Percentiles rank a stretch among this genome's conserved stretches.
phyloP scores from a whole-genome alignment of 2,797 vertebrate genomes.

The Numenius phaeopus region DNA sequence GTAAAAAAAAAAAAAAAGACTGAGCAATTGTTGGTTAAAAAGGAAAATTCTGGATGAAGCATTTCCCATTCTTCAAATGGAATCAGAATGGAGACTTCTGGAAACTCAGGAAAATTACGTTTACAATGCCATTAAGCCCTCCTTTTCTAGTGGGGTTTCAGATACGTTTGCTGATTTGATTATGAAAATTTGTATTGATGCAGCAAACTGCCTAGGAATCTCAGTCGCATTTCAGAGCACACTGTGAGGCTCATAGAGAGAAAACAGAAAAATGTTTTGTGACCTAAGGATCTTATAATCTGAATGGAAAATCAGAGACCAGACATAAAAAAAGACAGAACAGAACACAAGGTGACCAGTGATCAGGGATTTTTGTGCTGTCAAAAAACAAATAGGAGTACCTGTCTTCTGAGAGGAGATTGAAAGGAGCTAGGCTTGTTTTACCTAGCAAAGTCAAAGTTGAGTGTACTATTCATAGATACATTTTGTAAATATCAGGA shows the following conservation, averaged over 20 bases:
- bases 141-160: not conserved
- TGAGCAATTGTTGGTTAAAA: not conserved
- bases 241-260: not conserved
- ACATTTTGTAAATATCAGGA: not conserved
- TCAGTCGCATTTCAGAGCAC: not conserved
- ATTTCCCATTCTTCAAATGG: not conserved
- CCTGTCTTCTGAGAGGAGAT: not conserved
- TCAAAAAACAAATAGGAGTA: not conserved
- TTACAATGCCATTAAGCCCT: not conserved
- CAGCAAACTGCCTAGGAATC: not conserved
- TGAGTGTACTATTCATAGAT: not conserved
- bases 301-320: not conserved
- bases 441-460: not conserved
- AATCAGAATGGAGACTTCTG: not conserved
- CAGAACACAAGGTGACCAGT: not conserved
- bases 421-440: not conserved
- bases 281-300: not conserved
- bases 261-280: not conserved
- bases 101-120: not conserved
- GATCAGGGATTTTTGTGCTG: not conserved
- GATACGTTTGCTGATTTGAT: not conserved
- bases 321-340: not conserved
- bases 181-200: not conserved
- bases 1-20: not conserved
- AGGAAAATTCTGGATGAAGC: not conserved